Percentiles rank a stretch among this genome's conserved stretches.
These are phyloP conservation scores for Lepidocolaptes lacrymiger DNA, from an alignment of 2,797 vertebrate species.

Conservation along the genomic window DNA sequence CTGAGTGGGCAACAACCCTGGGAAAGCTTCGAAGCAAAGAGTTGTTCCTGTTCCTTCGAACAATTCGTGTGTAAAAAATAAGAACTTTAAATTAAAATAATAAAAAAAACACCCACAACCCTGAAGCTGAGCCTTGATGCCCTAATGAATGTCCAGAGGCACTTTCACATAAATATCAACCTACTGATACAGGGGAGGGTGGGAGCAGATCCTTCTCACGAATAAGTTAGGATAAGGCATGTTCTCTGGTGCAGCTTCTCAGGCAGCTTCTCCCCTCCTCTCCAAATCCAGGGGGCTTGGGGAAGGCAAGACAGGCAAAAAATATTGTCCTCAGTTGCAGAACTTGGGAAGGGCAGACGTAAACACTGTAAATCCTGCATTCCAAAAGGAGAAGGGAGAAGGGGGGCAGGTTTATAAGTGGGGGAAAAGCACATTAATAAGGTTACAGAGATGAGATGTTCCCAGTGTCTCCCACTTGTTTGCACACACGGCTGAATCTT, in stretches of 20 bases:
- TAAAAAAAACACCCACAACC: too few species aligned
- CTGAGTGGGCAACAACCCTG: not conserved
- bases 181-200: not conserved
- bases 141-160: constrained; percentile 59
- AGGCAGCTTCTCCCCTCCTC: not conserved
- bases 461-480: not conserved
- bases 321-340: not conserved
- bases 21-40: not conserved
- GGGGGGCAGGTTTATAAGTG: not conserved
- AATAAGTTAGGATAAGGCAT: constrained; percentile 46
- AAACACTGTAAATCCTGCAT: not conserved
- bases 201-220: not conserved
- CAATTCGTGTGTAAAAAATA: not conserved
- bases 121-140: not conserved
- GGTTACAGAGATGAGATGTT: not conserved
- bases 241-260: not conserved
- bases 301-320: not conserved
- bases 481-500: accelerated
- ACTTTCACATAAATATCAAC: constrained; percentile 52
- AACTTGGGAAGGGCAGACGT: not conserved
- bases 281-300: not conserved
- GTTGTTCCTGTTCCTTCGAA: not conserved
- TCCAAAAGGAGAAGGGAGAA: not conserved
- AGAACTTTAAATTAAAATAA: constrained; percentile 25
- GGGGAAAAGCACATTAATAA: not conserved